Conservation (phyloP, 2,888 invertebrate genomes). For the Lycia hirtaria region DNA sequence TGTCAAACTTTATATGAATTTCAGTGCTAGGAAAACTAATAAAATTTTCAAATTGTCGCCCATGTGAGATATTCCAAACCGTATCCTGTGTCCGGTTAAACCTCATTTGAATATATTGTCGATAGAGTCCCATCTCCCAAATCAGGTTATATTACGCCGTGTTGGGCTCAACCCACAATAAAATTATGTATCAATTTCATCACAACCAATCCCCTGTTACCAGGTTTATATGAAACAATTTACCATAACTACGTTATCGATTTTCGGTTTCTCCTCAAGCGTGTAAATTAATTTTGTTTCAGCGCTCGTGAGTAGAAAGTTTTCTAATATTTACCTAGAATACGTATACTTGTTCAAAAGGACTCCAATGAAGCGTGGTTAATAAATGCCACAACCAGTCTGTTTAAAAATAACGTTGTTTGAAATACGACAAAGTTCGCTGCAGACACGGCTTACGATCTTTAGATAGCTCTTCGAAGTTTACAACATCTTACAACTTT, state of each 20-base stretch:
- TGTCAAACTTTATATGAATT: not conserved
- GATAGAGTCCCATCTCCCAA: conserved; percentile 36
- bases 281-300: conserved; percentile 3
- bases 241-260: conserved; percentile 2
- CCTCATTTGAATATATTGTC: conserved; percentile 47
- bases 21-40: not conserved
- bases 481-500: not conserved
- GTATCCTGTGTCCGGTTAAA: conserved; percentile 30
- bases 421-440: not conserved
- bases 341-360: conserved; percentile 5
- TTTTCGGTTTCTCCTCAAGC: not conserved
- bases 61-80: not conserved
- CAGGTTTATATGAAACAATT: conserved; percentile 18
- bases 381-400: conserved; percentile 5
- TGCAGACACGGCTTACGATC: not conserved
- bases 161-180: conserved; percentile 23
- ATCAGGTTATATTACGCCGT: conserved; percentile 29
- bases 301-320: not conserved
- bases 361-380: conserved; percentile 7
- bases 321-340: conserved; percentile 1
- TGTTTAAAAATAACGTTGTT: conserved; percentile 7
- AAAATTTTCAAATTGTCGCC: conserved; percentile 5
- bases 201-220: conserved; percentile 15
- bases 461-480: not conserved
- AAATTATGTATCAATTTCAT: conserved; percentile 34